Conservation (phyloP, 2,888 invertebrate species). For the Coenonympha glycerion region DNA sequence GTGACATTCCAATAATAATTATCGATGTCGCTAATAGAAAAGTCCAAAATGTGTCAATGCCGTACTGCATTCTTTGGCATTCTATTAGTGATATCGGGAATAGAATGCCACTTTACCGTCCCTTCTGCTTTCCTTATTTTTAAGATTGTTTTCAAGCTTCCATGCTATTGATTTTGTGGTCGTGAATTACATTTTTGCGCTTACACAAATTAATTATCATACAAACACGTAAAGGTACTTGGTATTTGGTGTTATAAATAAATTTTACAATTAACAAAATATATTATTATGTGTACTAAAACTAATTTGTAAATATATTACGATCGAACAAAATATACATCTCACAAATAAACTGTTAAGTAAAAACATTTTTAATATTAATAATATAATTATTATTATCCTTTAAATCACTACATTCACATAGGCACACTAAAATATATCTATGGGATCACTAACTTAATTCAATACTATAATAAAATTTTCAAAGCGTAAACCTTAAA, state of each 20-base stretch:
- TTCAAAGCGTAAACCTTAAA: slow-evolving; percentile 18
- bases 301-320: slow-evolving; percentile 20
- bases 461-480: slow-evolving; percentile 6
- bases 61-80: too few relatives aligned
- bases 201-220: slow-evolving; percentile 23
- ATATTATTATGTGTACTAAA: slow-evolving; percentile 21
- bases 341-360: slow-evolving; percentile 3
- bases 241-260: slow-evolving; percentile 67
- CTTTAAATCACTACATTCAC: slow-evolving; percentile 16
- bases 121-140: too few relatives aligned
- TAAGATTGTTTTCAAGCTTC: too few relatives aligned
- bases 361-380: slow-evolving; percentile 7
- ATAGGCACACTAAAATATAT: slow-evolving; percentile 1
- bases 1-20: too few relatives aligned
- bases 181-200: background rate
- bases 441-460: slow-evolving; percentile 11
- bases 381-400: too few relatives aligned
- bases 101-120: too few relatives aligned
- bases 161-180: too few relatives aligned
- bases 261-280: slow-evolving; percentile 58
- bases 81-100: too few relatives aligned
- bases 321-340: slow-evolving; percentile 16
- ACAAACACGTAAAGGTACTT: slow-evolving; percentile 60
- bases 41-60: too few relatives aligned
- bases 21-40: too few relatives aligned